phyloP scores from a whole-genome alignment of 37 sponge, comb jelly and placozoan genomes.

The Theonella swinhoei region DNA sequence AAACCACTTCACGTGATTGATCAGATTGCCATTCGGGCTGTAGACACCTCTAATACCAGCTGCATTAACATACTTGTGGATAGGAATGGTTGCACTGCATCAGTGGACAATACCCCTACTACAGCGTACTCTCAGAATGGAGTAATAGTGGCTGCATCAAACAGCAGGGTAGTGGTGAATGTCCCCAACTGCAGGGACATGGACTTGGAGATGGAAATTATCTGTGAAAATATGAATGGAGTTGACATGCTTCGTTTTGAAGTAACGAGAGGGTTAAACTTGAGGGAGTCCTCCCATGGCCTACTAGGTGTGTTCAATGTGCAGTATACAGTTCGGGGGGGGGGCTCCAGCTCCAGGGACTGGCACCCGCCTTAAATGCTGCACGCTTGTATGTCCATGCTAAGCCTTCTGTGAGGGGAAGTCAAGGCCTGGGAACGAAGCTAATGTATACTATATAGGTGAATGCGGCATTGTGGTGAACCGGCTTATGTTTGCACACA shows the following conservation, averaged over 20 bases:
- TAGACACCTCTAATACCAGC: constrained; percentile 5
- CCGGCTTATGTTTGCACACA: no score
- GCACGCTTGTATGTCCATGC: no score
- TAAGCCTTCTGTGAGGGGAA: no score
- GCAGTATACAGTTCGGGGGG: no score
- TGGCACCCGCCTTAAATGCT: no score
- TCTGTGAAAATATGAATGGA: constrained; percentile 28
- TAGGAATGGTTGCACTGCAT: constrained; percentile 28
- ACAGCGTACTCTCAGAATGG: neutral
- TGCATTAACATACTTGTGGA: constrained; percentile 46
- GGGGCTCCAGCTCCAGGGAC: no score
- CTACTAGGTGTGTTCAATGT: constrained; percentile 46
- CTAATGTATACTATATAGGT: no score
- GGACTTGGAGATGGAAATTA: constrained; percentile 32
- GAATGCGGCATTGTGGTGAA: no score
- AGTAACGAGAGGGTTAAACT: constrained; percentile 28
- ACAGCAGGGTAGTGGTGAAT: constrained; percentile 10
- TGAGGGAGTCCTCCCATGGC: constrained; percentile 56
- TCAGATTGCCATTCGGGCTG: constrained; percentile 14
- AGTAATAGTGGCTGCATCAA: neutral
- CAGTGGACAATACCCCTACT: neutral
- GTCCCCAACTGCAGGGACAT: constrained; percentile 54
- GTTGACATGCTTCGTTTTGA: constrained; percentile 52
- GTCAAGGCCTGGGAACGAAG: no score
- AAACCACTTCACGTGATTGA: constrained; percentile 28